phyloP scores from a whole-genome alignment of 2,113 vertebrate species.

The Perccottus glenii region DNA sequence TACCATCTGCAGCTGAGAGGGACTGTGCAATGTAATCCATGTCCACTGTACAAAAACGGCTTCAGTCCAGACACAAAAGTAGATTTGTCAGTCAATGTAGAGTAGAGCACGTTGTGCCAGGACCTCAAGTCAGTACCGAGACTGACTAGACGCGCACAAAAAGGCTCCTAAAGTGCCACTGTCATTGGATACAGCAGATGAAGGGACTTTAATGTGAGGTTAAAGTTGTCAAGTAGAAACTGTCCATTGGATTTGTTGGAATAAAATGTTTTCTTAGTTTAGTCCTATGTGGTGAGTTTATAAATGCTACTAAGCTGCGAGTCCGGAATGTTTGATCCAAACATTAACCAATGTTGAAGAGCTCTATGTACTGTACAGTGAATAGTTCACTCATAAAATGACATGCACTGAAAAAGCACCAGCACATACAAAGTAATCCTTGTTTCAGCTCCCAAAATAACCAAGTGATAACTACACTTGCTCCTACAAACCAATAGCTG shows the following conservation, averaged over 20 bases:
- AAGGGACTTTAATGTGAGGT: conserved; percentile 28
- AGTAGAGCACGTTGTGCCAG: conserved; percentile 24
- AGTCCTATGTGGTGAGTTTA: conserved; percentile 20
- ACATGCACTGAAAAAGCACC: conserved; percentile 56
- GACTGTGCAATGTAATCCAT: conserved; percentile 12
- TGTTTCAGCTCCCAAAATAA: conserved; percentile 46
- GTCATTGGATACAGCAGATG: conserved; percentile 35
- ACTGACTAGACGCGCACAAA: conserved; percentile 15
- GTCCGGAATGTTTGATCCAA: conserved; percentile 36
- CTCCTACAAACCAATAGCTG: conserved; percentile 45
- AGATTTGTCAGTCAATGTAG: conserved; percentile 46
- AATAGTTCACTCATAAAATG: conserved; percentile 35
- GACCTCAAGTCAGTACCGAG: conserved; percentile 18
- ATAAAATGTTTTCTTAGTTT: conserved; percentile 4
- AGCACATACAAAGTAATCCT: conserved; percentile 31
- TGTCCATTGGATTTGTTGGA: conserved; percentile 4
- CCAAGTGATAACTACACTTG: conserved; percentile 34
- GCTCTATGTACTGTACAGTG: conserved; percentile 7
- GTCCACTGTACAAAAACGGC: conserved; percentile 40
- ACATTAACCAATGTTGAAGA: conserved; percentile 17
- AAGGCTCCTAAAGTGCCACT: conserved; percentile 44
- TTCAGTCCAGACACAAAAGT: conserved; percentile 32
- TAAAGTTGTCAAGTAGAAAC: conserved; percentile 23
- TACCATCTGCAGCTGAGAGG: conserved; percentile 50
- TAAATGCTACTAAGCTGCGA: conserved; percentile 31